Conservation (phyloP, 2,797 vertebrate genomes). For the Remorina albescens region DNA sequence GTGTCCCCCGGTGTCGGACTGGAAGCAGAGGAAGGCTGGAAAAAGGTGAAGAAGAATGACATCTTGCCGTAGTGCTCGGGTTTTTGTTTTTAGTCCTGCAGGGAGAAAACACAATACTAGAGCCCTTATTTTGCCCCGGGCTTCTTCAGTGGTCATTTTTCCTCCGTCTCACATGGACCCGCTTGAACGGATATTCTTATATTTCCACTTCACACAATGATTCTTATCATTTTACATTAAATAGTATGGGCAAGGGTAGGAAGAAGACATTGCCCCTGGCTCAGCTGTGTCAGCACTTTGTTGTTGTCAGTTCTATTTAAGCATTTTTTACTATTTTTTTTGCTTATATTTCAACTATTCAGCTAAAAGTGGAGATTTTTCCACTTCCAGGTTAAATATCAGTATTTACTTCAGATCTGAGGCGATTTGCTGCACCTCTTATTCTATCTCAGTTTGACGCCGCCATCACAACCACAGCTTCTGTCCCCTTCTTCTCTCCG, state of each 20-base stretch:
- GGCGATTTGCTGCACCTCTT: constrained; percentile 19
- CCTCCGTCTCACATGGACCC: constrained; percentile 22
- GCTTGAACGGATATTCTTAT: constrained; percentile 42
- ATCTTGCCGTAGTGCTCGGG: constrained; percentile 39
- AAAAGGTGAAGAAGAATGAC: constrained; percentile 64
- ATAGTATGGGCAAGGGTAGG: constrained; percentile 53
- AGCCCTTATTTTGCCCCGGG: constrained; percentile 40
- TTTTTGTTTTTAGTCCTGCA: constrained; percentile 61
- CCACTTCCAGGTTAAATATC: constrained; percentile 27
- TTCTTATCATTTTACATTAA: constrained; percentile 69
- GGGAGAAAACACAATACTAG: constrained; percentile 50
- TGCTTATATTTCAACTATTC: constrained; percentile 48
- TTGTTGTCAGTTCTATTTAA: constrained; percentile 38
- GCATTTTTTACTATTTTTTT: constrained; percentile 43
- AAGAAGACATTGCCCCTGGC: constrained; percentile 48
- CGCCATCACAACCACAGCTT: background rate
- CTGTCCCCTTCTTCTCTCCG: constrained; percentile 1
- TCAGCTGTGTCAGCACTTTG: constrained; percentile 52
- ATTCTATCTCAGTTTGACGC: constrained; percentile 9
- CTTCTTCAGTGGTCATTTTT: constrained; percentile 42
- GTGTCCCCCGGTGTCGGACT: constrained; percentile 51
- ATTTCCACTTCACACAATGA: constrained; percentile 46
- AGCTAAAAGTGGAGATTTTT: constrained; percentile 14
- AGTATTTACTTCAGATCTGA: constrained; percentile 11
- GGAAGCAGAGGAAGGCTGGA: constrained; percentile 25